Percentiles rank a stretch among this genome's conserved stretches.
Evolutionary conservation across 2,888 invertebrate genomes (phyloP).

Genomic region (Melanargia galathea): DNA sequence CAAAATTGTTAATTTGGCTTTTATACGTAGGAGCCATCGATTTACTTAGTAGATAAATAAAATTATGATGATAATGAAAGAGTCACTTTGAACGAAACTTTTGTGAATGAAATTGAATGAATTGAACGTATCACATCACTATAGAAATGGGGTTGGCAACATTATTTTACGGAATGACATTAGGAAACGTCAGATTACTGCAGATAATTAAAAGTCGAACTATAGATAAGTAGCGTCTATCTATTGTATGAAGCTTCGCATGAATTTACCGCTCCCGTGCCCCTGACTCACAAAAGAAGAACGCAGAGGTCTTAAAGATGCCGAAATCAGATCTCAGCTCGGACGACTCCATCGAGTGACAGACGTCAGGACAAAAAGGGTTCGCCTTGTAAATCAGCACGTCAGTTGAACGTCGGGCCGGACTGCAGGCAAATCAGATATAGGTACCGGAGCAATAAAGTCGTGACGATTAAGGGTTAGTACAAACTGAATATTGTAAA

Average conservation of each 20-base stretch:
- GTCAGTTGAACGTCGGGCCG: constrained; percentile 51
- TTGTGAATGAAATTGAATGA: no score
- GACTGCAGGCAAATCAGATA: constrained; percentile 60
- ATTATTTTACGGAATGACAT: no score
- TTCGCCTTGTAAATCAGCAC: constrained; percentile 74
- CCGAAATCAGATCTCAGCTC: constrained; percentile 71
- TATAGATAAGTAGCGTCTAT: constrained; percentile 18
- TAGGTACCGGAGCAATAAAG: constrained; percentile 49
- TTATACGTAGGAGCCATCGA: no score
- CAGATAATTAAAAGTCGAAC: no score
- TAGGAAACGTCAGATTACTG: no score
- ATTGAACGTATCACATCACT: no score
- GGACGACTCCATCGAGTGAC: constrained; percentile 71
- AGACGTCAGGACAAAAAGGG: constrained; percentile 63
- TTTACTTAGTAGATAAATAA: no score
- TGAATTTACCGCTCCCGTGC: constrained; percentile 42
- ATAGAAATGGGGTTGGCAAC: no score
- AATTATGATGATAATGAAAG: no score
- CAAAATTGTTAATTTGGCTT: no score
- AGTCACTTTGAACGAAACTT: no score
- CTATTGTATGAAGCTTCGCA: constrained; percentile 30
- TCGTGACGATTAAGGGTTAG: constrained; percentile 46
- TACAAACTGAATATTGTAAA: not conserved
- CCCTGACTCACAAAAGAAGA: constrained; percentile 41
- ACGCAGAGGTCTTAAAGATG: constrained; percentile 64